Evolutionary conservation across 2,113 vertebrate genomes (phyloP), one percentile per base, ranked within the genome.

Genomic region (Hemibagrus wyckioides): DNA sequence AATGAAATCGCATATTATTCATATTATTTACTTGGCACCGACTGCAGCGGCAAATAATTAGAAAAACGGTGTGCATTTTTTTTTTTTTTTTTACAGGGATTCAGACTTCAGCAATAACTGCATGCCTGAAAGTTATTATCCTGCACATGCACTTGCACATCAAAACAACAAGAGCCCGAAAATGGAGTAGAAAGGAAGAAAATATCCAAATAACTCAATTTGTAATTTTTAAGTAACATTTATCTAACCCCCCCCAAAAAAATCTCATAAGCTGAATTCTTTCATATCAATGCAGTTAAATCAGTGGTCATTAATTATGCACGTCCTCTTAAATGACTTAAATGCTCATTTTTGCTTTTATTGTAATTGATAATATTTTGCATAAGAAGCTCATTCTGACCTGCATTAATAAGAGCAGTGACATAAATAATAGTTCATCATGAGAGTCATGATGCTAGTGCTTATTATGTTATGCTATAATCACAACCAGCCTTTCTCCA

Each of bases 21-120:
- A 90, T 93, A 92, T 94, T 93, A 94, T 95, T 94, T 93, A 93
- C 91, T 93, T 91, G 89, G 90, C 89, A 84, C 89, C 52, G 92
- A 85, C 89, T 80, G 92, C 91, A 88, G 82, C 86, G 90, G 92
- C 92, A 93, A 92, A 91, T 94, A 94, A 95, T 95, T 94, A 94
- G 90, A 91, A 91, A 91, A 88, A 86, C 82, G n/a, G 90, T 92
- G 88, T 91, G 92, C 91, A 91, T 92, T 93, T 80, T 75, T 77
- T 77, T 44, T 69, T 69, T 69, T 69, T 69, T 69, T 73, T 80
- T 93, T 89, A 90, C 67, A 75, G 89, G 86, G 89, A 91, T 92
- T 92, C 86, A 92, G 93, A 93, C 88, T 92, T 92, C 80, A 90
- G 92, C 92, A 93, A 91, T 90, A 94, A 92, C 92, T 90, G 90